Base-by-base conservation (phyloP, 2,113 vertebrate species). In the Bos javanicus region DNA sequence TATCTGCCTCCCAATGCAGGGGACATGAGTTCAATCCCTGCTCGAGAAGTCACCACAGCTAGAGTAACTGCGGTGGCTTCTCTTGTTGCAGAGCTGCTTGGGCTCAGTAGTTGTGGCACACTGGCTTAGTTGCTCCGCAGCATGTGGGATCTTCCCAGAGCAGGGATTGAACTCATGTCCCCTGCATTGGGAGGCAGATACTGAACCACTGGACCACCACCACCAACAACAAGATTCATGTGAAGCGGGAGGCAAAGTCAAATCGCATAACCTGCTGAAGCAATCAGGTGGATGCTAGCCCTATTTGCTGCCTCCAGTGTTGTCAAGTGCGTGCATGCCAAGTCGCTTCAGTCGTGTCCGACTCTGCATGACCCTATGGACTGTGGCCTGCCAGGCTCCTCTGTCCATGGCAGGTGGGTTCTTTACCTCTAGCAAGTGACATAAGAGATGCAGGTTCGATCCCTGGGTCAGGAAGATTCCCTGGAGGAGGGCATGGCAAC, bases 231-330 rank as follows among this genome's bases (percentile, higher is more conserved):
- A 36, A 67, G n/a, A 95, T 78, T 93, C 43, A 25, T 36, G 19
- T 25, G 67, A 97, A 89, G 23, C 59, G 87, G 56, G 89, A 83
- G 17, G 92, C 81, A 96, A 96, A 96, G n/a, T 90, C 85, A 96
- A 96, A 96, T 87, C 23, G 33, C 60, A 93, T 64, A 92, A 71
- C 56, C 74, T 78, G 52, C 62, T 28, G 62, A 74, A 96, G 59
- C n/a, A n/a, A 26, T 88, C 25, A 48, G 43, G 89, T 39, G 59
- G 82, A 23, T 84, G 50, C 52, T 15, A 48, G 83, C n/a, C 30
- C 83, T 54, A 48, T 60, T 21, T 52, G 19, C 57, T 78, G 52
- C 48, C 50, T 78, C 39, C 71, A 59, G 3, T 86, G 30, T 46
- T 67, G 26, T 59, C 30, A 39, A 84, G 5, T 11, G 57, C 30